Conservation (phyloP, 2,113 vertebrate genomes). For the Oryzias curvinotus region DNA sequence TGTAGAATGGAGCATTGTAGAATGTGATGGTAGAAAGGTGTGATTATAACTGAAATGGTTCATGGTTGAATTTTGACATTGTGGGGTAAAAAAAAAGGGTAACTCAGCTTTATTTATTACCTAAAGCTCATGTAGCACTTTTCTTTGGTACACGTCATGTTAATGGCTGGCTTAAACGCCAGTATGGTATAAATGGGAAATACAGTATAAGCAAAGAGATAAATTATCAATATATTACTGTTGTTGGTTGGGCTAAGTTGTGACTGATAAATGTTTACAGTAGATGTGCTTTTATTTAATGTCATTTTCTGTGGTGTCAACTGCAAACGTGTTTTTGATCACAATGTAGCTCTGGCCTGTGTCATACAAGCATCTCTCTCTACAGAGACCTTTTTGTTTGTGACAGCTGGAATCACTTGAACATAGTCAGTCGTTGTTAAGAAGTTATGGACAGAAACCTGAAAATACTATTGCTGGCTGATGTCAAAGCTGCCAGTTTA, state of each 20-base stretch:
- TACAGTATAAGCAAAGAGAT: conserved; percentile 19
- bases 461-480: conserved; percentile 33
- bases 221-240: conserved; percentile 30
- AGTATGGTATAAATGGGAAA: conserved; percentile 41
- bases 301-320: conserved; percentile 44
- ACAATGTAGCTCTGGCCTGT: conserved; percentile 45
- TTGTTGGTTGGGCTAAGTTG: conserved; percentile 47
- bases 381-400: conserved; percentile 15
- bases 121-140: conserved; percentile 61
- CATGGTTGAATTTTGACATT: conserved; percentile 36
- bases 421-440: conserved; percentile 8
- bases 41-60: conserved; percentile 36
- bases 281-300: conserved; percentile 37
- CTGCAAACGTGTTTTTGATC: conserved; percentile 40
- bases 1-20: conserved; percentile 49
- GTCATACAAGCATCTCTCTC: conserved; percentile 29
- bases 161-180: conserved; percentile 43
- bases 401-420: conserved; percentile 41
- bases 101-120: conserved; percentile 40
- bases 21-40: conserved; percentile 37
- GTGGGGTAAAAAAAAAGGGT: conserved; percentile 45
- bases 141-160: conserved; percentile 52
- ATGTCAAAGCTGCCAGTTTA: conserved; percentile 52
- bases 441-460: conserved; percentile 17
- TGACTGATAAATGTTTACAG: conserved; percentile 52